Percentiles rank a stretch among this genome's conserved stretches.
These are phyloP conservation scores for Drosophila putrida DNA, from an alignment of 2,888 invertebrate species.

Conservation along the genomic window DNA sequence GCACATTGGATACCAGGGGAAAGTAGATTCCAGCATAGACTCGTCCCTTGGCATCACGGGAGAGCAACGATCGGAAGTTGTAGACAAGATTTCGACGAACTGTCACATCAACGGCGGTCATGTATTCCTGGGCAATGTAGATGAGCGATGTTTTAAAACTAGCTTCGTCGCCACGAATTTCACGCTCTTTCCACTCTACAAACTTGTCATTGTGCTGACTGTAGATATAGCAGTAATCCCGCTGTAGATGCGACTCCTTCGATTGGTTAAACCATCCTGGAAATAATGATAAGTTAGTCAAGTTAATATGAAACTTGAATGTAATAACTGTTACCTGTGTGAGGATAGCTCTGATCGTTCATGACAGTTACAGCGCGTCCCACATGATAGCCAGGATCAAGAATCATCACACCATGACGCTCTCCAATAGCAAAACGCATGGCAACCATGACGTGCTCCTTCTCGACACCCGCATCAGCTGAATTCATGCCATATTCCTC, in stretches of 20 bases:
- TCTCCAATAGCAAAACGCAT: slow-evolving; percentile 91
- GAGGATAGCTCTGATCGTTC: slow-evolving; percentile 93
- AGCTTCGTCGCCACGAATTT: slow-evolving; percentile 89
- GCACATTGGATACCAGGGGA: slow-evolving; percentile 89
- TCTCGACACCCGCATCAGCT: slow-evolving; percentile 88
- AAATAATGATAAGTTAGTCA: background rate
- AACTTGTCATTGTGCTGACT: slow-evolving; percentile 90
- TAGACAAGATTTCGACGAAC: slow-evolving; percentile 95
- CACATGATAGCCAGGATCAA: slow-evolving; percentile 97
- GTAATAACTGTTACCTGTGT: slow-evolving; percentile 87
- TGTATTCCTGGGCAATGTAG: slow-evolving; percentile 92
- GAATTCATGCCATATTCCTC: slow-evolving; percentile 86
- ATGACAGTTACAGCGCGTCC: slow-evolving; percentile 94
- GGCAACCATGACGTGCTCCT: slow-evolving; percentile 94
- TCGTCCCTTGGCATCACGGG: slow-evolving; percentile 93
- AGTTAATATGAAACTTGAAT: background rate
- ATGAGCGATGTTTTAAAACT: slow-evolving; percentile 90
- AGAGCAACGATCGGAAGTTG: slow-evolving; percentile 91
- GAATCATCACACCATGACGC: slow-evolving; percentile 91
- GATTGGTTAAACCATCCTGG: slow-evolving; percentile 94
- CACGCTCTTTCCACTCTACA: slow-evolving; percentile 94
- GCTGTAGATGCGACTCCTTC: slow-evolving; percentile 90
- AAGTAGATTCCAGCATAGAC: slow-evolving; percentile 94
- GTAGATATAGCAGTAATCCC: slow-evolving; percentile 93
- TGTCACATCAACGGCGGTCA: slow-evolving; percentile 93